Evolutionary conservation across 2,888 invertebrate species (phyloP), one percentile per base, ranked within the genome.

Genomic region (Lagria hirta): DNA sequence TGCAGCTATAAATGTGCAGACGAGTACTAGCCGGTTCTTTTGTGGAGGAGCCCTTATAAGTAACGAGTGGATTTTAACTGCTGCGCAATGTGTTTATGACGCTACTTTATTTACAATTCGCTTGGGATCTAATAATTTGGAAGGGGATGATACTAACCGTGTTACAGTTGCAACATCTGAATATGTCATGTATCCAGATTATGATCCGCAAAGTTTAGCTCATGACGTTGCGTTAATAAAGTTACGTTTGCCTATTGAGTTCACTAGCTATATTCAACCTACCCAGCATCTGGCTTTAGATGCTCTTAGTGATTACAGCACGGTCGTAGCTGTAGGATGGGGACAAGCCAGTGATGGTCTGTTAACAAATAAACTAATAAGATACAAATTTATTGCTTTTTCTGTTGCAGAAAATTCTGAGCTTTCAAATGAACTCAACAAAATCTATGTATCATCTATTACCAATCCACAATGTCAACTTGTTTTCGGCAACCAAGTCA

Each of bases 81-180:
- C 29, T 3, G 29, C 15, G 4, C 14, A 13, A 3, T 29, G 29
- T 17, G 16, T 15, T 15, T 3, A 29, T 8, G 16, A 15, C 5
- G 41, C 41, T 3, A 24, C 8, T 24, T 15, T 14, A 3, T 41
- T 41, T 14, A 41, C 23, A 12, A 41, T 41, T 8, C 41, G 13
- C 3, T n/a, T 41, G 10, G 41, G 41, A 12, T 41, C 41, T 0
- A 29, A 30, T 15, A 30, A 8, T 23, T 23, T 38, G 4, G 6
- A 10, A 2, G 11, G 12, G 5, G 8, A 2, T 6, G 38, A 38
- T 12, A 22, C 38, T 2, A 30, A 38, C 12, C 29, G 38, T 15
- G 11, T 22, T 3, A 30, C 22, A 2, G 3, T 29, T 1, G 15
- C 38, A 4, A 38, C 22, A 4, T 14, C 16, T 3, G 4, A 22